Evolutionary conservation across 1,140 invertebrate species (phyloP).

Genomic region (Temnothorax longispinosus): DNA sequence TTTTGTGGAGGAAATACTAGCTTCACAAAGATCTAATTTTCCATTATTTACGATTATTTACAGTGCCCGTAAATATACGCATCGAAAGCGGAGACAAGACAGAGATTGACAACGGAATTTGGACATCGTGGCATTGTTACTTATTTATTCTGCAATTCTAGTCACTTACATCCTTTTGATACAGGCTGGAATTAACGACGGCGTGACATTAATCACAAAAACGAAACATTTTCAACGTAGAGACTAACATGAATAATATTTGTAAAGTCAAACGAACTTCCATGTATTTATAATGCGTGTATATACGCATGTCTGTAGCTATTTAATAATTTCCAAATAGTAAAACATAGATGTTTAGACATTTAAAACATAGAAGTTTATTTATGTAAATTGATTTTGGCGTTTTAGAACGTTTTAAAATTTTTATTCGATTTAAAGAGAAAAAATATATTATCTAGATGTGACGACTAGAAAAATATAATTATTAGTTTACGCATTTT

Average conservation of each 20-base stretch:
- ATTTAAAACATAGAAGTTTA: not conserved
- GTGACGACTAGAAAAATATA: not conserved
- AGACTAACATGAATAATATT: constrained; percentile 2
- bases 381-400: constrained; percentile 13
- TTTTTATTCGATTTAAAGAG: not conserved
- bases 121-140: constrained; percentile 86
- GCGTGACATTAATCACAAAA: constrained; percentile 81
- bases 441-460: not conserved
- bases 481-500: constrained; percentile 1
- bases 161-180: constrained; percentile 86
- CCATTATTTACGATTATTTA: constrained; percentile 7
- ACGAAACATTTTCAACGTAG: constrained; percentile 5
- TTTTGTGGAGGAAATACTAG: not conserved
- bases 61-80: constrained; percentile 71
- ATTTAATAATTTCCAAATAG: not conserved
- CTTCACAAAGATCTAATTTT: not conserved
- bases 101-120: constrained; percentile 87
- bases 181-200: constrained; percentile 86
- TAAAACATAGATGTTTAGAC: not conserved
- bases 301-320: not conserved
- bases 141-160: constrained; percentile 87
- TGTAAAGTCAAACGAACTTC: constrained; percentile 4
- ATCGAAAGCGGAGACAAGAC: constrained; percentile 77
- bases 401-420: not conserved
- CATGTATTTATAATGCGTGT: not conserved